phyloP scores from a whole-genome alignment of 2,888 invertebrate genomes.

The Bugula neritina region DNA sequence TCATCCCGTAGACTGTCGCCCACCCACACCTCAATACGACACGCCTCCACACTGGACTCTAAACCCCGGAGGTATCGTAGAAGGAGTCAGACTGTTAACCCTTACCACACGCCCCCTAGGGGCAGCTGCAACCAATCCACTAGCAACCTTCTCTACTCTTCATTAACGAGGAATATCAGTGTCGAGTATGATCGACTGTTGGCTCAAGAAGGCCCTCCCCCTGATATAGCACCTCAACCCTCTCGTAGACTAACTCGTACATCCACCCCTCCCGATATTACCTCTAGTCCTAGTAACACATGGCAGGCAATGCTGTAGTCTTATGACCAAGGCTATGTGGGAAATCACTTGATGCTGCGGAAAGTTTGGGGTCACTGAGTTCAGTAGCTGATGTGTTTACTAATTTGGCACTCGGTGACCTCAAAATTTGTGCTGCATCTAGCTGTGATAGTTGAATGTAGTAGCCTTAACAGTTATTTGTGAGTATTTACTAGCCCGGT shows the following conservation, averaged over 20 bases:
- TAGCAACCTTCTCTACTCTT: not conserved
- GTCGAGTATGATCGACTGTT: not conserved
- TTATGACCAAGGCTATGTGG: no score
- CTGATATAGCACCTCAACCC: constrained; percentile 18
- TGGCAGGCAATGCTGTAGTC: constrained; percentile 24
- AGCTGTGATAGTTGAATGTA: no score
- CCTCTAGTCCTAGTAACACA: constrained; percentile 14
- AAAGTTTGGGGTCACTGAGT: no score
- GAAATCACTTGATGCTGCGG: no score
- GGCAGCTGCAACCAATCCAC: not conserved
- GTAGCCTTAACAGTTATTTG: no score
- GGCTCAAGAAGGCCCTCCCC: constrained; percentile 2
- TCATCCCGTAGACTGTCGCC: not conserved
- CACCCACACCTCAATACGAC: not conserved
- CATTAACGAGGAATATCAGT: not conserved
- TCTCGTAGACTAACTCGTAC: not conserved
- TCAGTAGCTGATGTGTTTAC: no score
- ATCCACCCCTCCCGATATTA: constrained; percentile 12
- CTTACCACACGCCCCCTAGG: constrained; percentile 13
- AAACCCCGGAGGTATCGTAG: not conserved
- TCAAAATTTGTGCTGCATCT: no score
- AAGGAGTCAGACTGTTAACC: not conserved
- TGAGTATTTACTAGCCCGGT: no score
- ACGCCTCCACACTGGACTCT: constrained; percentile 19
- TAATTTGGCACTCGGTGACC: no score